Percentiles rank a stretch among this genome's conserved stretches.
Evolutionary conservation across 2,113 vertebrate species (phyloP).

Genomic region (Platysteira castanea): DNA sequence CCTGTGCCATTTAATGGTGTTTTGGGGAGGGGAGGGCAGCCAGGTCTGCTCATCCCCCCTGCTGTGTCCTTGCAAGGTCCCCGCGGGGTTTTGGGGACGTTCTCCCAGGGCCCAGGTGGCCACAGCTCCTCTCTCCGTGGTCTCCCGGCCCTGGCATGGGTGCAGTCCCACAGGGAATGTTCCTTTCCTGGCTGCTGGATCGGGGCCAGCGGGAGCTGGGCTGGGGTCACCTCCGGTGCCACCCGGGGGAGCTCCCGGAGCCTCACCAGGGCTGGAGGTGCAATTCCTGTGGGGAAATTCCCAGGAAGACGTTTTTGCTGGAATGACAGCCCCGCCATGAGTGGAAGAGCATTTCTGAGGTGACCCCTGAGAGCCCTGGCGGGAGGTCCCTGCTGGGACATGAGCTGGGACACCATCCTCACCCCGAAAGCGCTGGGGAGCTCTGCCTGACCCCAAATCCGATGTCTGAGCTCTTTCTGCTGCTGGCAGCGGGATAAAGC

Average conservation of each 20-base stretch:
- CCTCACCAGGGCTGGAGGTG: not conserved
- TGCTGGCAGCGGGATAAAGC: not conserved
- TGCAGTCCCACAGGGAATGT: not conserved
- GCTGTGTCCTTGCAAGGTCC: rapidly evolving
- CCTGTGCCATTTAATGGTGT: not conserved
- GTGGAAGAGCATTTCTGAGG: not conserved
- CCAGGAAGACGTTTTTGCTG: rapidly evolving
- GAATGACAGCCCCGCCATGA: rapidly evolving
- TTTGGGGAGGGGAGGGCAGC: not conserved
- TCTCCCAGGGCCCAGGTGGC: rapidly evolving
- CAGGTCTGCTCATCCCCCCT: not conserved
- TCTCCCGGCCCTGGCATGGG: rapidly evolving
- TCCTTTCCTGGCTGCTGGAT: not conserved
- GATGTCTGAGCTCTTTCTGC: rapidly evolving
- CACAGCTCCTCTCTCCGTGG: rapidly evolving
- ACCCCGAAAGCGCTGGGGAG: not conserved
- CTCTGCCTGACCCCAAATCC: not conserved
- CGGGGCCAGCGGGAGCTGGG: too few species aligned
- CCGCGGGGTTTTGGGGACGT: rapidly evolving
- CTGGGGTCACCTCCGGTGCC: not conserved
- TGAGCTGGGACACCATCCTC: not conserved
- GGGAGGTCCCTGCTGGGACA: rapidly evolving
- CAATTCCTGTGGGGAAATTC: not conserved
- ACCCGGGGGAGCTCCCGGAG: not conserved
- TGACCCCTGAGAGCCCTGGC: not conserved